Evolutionary conservation across 2,113 vertebrate species (phyloP), one percentile per base, ranked within the genome.

Genomic region (Coregonus clupeaformis): DNA sequence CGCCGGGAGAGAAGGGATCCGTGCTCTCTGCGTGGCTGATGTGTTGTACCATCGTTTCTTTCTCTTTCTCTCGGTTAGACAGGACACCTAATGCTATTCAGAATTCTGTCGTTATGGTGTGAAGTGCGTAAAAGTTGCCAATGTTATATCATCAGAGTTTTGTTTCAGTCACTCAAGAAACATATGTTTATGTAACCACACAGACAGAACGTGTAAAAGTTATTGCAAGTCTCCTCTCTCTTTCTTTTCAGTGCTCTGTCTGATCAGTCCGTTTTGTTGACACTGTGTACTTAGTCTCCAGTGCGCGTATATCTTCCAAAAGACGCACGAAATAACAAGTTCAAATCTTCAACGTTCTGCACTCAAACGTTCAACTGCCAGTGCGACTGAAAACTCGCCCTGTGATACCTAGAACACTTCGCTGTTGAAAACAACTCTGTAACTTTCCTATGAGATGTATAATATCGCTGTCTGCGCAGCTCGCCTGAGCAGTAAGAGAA

Each of bases 21-120:
- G 94, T 94, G 92, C 94, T 96, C 89, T 96, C 95, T 68, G 95
- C 90, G 91, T 93, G 94, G 93, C 91, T 95, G 85, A 94, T 95
- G 88, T 96, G 95, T 89, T 97, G 97, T 92, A 98, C 96, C 96
- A 98, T 98, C 76, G 76, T 86, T 75, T 75, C 69, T 60, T 3
- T 52, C 18, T 13, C 16, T 52, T 13, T 52, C 79, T 25, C 59
- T 52, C 55, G 30, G 55, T 63, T 71, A 36, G 82, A 79, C 77
- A 66, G 24, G 68, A 77, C 77, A 76, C 80, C 71, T 18, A 7
- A 24, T 68, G 76, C 2, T 68, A 57, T 74, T 75, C 73, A 69
- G 67, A 55, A 45, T 76, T 24, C 69, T 67, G 77, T 77, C 13
- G 77, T 75, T 79, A 30, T 71, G 24, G 77, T 70, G 84, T 86